These are phyloP conservation scores for Heliornis fulica DNA, from an alignment of 2,113 vertebrate genomes.

Conservation along the genomic window DNA sequence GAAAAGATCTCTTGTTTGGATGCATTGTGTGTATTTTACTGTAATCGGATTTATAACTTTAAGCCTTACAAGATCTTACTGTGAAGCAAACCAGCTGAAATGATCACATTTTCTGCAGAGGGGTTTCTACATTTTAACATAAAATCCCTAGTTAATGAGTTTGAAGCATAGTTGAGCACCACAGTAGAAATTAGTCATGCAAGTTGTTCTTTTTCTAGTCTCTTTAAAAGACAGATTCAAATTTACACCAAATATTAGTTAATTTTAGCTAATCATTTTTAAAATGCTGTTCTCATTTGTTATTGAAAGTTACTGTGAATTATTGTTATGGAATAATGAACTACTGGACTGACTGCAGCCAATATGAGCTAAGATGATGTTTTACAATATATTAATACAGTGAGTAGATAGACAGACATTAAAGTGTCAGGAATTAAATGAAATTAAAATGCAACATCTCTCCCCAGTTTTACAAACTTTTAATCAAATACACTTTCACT, in stretches of 20 bases:
- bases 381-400: not conserved
- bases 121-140: not conserved
- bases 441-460: not conserved
- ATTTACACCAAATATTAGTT: not conserved
- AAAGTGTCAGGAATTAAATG: not conserved
- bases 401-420: not conserved
- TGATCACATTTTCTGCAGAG: not conserved
- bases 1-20: slow-evolving; percentile 66
- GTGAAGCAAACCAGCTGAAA: not conserved
- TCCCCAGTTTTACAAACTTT: not conserved
- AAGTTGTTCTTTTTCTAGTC: not conserved
- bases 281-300: not conserved
- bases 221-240: not conserved
- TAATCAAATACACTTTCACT: not conserved
- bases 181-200: not conserved
- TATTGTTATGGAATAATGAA: not conserved
- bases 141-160: slow-evolving; percentile 41
- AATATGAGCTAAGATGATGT: not conserved
- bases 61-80: slow-evolving; percentile 56
- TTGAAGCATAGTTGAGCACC: not conserved
- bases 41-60: slow-evolving; percentile 71
- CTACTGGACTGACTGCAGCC: not conserved
- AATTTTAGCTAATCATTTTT: not conserved
- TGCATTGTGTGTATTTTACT: slow-evolving; percentile 53
- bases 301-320: not conserved